Conservation (phyloP, 1,140 invertebrate species). For the Neomicropteryx cornuta region DNA sequence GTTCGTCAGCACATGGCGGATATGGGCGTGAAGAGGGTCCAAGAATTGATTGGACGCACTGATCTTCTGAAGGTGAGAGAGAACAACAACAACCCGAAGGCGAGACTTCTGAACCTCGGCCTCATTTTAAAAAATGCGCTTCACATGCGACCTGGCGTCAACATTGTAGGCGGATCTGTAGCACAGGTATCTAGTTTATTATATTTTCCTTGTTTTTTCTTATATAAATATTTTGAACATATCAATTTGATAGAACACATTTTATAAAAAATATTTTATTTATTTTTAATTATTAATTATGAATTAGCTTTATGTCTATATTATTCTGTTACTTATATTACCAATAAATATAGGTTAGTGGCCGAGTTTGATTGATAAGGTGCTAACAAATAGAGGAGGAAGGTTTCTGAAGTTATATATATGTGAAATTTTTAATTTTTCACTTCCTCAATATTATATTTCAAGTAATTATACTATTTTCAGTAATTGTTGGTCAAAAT, state of each 20-base stretch:
- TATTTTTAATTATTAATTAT: constrained; percentile 8
- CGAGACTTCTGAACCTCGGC: constrained; percentile 73
- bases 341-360: too few species aligned
- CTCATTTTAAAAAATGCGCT: constrained; percentile 82
- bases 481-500: too few species aligned
- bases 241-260: not conserved
- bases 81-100: constrained; percentile 58
- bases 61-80: constrained; percentile 69
- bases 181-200: constrained; percentile 35
- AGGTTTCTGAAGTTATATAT: too few species aligned
- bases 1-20: constrained; percentile 81
- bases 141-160: constrained; percentile 77
- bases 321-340: too few species aligned
- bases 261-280: not conserved
- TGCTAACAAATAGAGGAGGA: too few species aligned
- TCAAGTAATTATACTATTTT: too few species aligned
- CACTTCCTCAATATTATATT: too few species aligned
- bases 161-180: constrained; percentile 83
- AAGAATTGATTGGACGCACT: constrained; percentile 90
- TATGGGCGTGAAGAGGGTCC: constrained; percentile 79
- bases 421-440: too few species aligned
- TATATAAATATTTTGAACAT: constrained; percentile 1
- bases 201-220: constrained; percentile 16
- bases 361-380: too few species aligned
- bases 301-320: too few species aligned